phyloP scores from a whole-genome alignment of 1,140 invertebrate genomes.

The Wasmannia auropunctata region DNA sequence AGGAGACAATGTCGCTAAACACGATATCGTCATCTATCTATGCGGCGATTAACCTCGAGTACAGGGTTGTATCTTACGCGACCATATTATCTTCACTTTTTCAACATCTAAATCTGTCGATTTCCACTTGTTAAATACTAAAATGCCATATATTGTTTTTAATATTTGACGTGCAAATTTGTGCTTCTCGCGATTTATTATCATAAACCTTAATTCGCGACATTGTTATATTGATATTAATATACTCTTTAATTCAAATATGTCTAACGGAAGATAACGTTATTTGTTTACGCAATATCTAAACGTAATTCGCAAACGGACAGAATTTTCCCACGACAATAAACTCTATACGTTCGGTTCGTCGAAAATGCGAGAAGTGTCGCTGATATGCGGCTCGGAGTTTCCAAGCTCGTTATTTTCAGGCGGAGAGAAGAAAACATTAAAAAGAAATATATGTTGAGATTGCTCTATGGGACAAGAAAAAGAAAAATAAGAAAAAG shows the following conservation, averaged over 20 bases:
- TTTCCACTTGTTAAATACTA: neutral
- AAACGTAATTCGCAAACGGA: neutral
- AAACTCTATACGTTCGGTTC: neutral
- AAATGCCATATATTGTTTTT: neutral
- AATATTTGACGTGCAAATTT: neutral
- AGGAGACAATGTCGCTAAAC: neutral
- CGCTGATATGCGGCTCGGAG: neutral
- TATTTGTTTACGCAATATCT: neutral
- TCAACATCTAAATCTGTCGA: neutral
- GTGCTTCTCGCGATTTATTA: neutral
- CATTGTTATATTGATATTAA: neutral
- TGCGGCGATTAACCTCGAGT: neutral
- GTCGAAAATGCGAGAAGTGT: neutral
- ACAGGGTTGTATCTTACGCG: neutral
- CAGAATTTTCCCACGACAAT: neutral
- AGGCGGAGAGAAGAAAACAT: conserved; percentile 45
- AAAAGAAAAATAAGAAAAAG: conserved; percentile 38
- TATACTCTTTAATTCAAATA: neutral
- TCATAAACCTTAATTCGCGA: neutral
- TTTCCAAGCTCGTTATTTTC: conserved; percentile 5
- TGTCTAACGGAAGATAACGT: neutral
- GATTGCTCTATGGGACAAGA: conserved; percentile 40
- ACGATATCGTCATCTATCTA: neutral
- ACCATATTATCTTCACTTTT: neutral
- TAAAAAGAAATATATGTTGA: conserved; percentile 15